Conservation (phyloP, 2,888 invertebrate species). For the Lingula anatina region DNA sequence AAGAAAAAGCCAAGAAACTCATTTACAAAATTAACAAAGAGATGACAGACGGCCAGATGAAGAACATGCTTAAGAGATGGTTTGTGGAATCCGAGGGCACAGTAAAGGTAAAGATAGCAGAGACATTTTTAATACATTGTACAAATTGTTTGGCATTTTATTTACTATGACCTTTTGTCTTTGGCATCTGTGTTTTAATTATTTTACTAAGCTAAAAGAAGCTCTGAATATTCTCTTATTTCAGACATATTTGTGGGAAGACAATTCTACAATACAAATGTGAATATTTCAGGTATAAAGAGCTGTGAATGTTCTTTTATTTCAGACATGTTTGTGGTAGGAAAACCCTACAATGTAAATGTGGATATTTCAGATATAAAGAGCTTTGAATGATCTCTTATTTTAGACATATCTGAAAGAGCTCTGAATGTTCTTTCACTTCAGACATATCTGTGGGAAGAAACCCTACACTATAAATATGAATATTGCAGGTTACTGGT, state of each 20-base stretch:
- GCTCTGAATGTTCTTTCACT: too few species aligned
- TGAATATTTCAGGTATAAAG: too few species aligned
- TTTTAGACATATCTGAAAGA: slow-evolving; percentile 51
- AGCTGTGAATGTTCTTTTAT: too few species aligned
- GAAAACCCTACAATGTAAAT: slow-evolving; percentile 74
- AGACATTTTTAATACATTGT: too few species aligned
- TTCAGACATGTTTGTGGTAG: slow-evolving; percentile 77
- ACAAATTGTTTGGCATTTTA: too few species aligned
- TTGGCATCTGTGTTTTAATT: not conserved
- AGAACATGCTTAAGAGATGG: slow-evolving; percentile 87
- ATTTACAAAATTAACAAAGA: slow-evolving; percentile 62
- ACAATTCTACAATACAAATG: too few species aligned
- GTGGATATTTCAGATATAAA: slow-evolving; percentile 68
- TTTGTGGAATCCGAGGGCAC: slow-evolving; percentile 87
- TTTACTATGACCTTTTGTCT: too few species aligned
- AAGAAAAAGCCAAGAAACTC: slow-evolving; percentile 67
- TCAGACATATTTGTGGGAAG: too few species aligned
- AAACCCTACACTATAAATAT: slow-evolving; percentile 23
- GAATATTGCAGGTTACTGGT: slow-evolving; percentile 69
- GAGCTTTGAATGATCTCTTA: too few species aligned
- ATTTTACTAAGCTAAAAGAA: too few species aligned
- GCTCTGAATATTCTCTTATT: too few species aligned
- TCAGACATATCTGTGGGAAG: too few species aligned
- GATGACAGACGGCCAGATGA: slow-evolving; percentile 70
- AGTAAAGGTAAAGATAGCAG: slow-evolving; percentile 64